These are phyloP conservation scores for Tympanoctomys barrerae DNA, from an alignment of 2,797 vertebrate species.

Conservation along the genomic window DNA sequence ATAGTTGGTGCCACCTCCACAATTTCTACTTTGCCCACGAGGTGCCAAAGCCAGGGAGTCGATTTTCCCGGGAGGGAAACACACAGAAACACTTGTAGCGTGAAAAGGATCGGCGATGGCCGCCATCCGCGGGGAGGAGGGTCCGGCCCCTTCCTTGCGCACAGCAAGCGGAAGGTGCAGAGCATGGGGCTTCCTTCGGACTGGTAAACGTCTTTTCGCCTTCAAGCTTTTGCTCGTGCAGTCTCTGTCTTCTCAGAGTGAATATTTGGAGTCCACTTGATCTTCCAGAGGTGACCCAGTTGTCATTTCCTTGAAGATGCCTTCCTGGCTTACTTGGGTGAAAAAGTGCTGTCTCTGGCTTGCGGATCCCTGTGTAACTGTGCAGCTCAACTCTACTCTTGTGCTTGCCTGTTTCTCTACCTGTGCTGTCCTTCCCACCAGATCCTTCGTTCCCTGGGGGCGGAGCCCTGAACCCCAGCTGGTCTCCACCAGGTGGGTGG, in stretches of 20 bases:
- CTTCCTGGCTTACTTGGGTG: background rate
- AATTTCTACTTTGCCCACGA: constrained; percentile 80
- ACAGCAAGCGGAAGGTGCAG: fast-evolving
- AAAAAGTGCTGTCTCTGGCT: fast-evolving
- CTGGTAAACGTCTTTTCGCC: fast-evolving
- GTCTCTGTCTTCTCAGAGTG: background rate
- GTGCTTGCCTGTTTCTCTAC: background rate
- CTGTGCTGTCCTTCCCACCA: background rate
- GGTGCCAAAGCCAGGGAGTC: constrained; percentile 72
- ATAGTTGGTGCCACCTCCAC: constrained; percentile 69
- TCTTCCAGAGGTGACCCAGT: background rate
- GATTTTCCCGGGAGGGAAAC: constrained; percentile 79
- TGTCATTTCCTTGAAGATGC: background rate
- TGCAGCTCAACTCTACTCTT: fast-evolving
- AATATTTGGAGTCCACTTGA: fast-evolving
- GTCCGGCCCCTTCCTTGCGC: background rate
- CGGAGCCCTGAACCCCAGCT: too few relatives aligned
- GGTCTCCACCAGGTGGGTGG: background rate
- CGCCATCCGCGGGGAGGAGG: background rate
- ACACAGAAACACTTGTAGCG: constrained; percentile 65
- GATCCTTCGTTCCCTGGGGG: background rate
- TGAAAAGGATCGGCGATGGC: constrained; percentile 49
- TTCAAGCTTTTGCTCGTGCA: fast-evolving
- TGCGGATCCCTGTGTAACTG: fast-evolving
- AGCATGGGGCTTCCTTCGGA: fast-evolving